Percentiles rank a stretch among this genome's conserved stretches.
Conservation (phyloP, 2,888 invertebrate species). For the Meiosimyza platycephala region DNA sequence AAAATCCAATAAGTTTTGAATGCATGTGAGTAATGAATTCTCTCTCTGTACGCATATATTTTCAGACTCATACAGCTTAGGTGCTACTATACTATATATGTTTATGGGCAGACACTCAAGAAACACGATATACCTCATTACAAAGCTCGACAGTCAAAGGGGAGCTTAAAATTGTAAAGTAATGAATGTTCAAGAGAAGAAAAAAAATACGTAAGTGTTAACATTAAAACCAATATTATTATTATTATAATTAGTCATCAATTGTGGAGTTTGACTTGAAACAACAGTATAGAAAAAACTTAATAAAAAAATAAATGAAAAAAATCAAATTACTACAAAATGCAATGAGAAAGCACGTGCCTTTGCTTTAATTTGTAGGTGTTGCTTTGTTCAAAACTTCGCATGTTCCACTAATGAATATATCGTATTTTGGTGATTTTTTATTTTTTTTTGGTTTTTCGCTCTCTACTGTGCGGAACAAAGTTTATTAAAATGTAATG, state of each 20-base stretch:
- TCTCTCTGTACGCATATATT: no score
- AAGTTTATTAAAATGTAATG: background rate
- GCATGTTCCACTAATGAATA: background rate
- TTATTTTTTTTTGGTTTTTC: no score
- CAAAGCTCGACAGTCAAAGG: no score
- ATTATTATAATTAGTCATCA: constrained; percentile 23
- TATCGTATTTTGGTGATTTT: no score
- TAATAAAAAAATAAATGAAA: background rate
- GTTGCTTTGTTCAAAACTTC: constrained; percentile 15
- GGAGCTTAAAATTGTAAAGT: no score
- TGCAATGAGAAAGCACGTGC: constrained; percentile 37
- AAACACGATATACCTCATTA: constrained; percentile 13
- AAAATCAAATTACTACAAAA: constrained; percentile 38
- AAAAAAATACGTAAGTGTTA: background rate
- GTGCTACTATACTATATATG: constrained; percentile 6
- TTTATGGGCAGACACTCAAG: background rate
- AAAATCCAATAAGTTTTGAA: no score
- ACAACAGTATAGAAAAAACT: background rate
- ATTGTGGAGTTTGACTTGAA: constrained; percentile 8
- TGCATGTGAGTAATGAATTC: no score
- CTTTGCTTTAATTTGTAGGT: constrained; percentile 21
- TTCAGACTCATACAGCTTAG: background rate
- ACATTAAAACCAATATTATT: constrained; percentile 15
- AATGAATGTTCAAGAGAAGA: no score
- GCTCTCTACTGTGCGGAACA: background rate